Evolutionary conservation across 1,140 invertebrate genomes (phyloP).

Genomic region (Procambarus clarkii): DNA sequence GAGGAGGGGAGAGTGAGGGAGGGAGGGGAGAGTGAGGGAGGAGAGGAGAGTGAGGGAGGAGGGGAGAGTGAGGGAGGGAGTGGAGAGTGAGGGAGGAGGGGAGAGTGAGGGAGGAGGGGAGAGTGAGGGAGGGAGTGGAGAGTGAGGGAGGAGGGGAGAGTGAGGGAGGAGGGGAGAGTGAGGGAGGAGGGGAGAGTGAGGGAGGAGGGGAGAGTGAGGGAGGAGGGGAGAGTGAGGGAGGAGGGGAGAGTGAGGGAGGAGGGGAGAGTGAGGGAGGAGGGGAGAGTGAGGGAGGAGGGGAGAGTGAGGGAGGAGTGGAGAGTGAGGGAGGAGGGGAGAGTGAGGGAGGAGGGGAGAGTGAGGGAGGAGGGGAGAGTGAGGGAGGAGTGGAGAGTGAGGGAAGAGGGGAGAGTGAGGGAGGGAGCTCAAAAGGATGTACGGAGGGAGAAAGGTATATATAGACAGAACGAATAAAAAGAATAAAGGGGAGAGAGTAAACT

Average conservation of each 20-base stretch:
- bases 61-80: background rate
- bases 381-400: no score
- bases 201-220: background rate
- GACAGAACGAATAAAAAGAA: no score
- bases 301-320: no score
- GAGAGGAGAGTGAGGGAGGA: background rate
- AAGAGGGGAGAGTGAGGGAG: background rate
- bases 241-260: background rate
- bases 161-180: background rate
- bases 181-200: background rate
- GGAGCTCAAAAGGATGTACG: background rate
- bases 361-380: background rate
- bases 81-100: background rate
- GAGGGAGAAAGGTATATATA: no score
- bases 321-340: background rate
- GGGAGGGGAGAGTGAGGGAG: background rate
- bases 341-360: background rate
- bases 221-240: background rate
- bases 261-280: background rate
- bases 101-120: background rate
- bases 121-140: background rate
- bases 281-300: background rate
- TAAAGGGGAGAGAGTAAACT: no score
- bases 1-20: background rate
- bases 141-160: background rate